Conservation (phyloP, 1,140 invertebrate genomes). For the Sitobion miscanthi region DNA sequence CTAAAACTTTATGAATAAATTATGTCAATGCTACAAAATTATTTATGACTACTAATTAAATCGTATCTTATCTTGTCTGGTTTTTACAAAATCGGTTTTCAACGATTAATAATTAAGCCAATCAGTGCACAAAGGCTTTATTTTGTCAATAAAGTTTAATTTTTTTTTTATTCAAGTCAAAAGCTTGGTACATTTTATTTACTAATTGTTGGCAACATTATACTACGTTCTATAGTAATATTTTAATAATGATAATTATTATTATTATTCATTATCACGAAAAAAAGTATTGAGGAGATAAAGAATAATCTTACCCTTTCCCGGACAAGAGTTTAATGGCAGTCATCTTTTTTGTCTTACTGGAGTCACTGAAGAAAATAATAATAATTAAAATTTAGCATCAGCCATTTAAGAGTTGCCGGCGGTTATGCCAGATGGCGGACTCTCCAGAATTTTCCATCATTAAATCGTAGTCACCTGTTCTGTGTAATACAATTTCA, state of each 20-base stretch:
- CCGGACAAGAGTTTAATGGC: background rate
- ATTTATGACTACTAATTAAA: background rate
- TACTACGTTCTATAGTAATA: background rate
- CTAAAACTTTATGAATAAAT: background rate
- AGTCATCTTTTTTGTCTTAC: background rate
- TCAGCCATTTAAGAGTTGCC: background rate
- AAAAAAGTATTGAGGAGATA: background rate
- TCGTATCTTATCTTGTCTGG: background rate
- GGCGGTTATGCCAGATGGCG: background rate
- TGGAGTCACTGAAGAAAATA: background rate
- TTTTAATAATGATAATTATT: background rate
- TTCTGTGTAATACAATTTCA: background rate
- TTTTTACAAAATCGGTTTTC: background rate
- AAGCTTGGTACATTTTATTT: background rate
- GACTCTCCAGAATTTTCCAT: background rate
- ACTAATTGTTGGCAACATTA: background rate
- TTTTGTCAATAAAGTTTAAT: background rate
- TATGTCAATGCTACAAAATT: background rate
- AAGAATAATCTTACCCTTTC: background rate
- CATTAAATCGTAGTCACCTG: constrained; percentile 2
- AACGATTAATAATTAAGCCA: background rate
- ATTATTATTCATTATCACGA: background rate
- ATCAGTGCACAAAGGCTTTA: background rate
- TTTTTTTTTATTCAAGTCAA: background rate
- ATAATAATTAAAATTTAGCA: background rate